phyloP scores from a whole-genome alignment of 2,888 invertebrate species.

The Amorpha juglandis region DNA sequence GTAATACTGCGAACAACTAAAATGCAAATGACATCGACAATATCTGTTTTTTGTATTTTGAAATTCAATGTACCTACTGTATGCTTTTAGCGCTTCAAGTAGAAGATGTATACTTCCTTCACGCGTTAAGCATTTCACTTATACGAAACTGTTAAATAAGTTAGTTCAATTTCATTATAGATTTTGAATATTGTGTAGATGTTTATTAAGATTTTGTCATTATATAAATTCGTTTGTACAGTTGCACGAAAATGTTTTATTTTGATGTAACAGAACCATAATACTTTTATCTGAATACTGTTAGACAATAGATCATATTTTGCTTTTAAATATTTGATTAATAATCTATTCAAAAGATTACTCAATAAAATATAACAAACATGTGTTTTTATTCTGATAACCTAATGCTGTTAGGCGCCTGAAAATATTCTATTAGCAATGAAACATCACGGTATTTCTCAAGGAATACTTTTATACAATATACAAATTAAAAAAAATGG shows the following conservation, averaged over 20 bases:
- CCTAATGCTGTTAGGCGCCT: not conserved
- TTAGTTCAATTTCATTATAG: slow-evolving; percentile 38
- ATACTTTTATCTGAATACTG: slow-evolving; percentile 62
- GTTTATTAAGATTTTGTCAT: slow-evolving; percentile 50
- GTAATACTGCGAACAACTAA: slow-evolving; percentile 57
- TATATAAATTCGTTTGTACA: slow-evolving; percentile 73
- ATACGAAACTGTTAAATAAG: slow-evolving; percentile 34
- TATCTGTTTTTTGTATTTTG: slow-evolving; percentile 66
- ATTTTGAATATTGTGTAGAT: slow-evolving; percentile 49
- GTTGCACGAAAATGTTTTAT: slow-evolving; percentile 62
- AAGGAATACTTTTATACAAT: too few relatives aligned
- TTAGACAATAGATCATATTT: slow-evolving; percentile 68
- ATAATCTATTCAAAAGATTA: slow-evolving; percentile 69
- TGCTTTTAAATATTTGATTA: slow-evolving; percentile 68
- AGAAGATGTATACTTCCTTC: slow-evolving; percentile 37
- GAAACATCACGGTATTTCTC: not conserved
- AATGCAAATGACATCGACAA: slow-evolving; percentile 80
- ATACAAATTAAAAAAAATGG: too few relatives aligned
- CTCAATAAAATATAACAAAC: slow-evolving; percentile 71
- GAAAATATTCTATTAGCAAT: not conserved
- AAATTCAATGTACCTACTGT: slow-evolving; percentile 35
- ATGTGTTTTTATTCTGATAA: slow-evolving; percentile 27
- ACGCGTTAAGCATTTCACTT: slow-evolving; percentile 37
- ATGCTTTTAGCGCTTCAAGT: slow-evolving; percentile 46
- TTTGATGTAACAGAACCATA: slow-evolving; percentile 60